Evolutionary conservation across 2,113 vertebrate species (phyloP).

Genomic region (Salvator merianae): DNA sequence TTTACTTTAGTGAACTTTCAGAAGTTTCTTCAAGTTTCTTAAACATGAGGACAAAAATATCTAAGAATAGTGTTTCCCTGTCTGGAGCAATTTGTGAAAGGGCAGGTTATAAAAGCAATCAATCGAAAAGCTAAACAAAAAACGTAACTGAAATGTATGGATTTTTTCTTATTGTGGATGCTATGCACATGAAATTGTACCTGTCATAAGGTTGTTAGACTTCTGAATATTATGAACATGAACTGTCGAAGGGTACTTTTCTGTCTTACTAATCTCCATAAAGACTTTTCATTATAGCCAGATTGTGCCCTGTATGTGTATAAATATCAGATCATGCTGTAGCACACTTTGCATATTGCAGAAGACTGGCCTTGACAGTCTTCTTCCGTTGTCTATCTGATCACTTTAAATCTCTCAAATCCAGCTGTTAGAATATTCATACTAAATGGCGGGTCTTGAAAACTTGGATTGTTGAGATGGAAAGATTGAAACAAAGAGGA

Average conservation of each 20-base stretch:
- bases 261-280: not conserved
- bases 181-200: not conserved
- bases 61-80: not conserved
- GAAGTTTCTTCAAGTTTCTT: not conserved
- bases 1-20: not conserved
- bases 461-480: too few species aligned
- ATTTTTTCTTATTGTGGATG: too few species aligned
- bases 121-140: too few species aligned
- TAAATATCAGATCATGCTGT: not conserved
- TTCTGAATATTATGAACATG: not conserved
- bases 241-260: not conserved
- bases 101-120: not conserved
- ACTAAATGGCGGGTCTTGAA: not conserved
- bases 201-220: not conserved
- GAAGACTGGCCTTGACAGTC: not conserved
- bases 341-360: not conserved
- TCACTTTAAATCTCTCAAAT: not conserved
- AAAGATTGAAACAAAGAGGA: too few species aligned
- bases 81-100: not conserved
- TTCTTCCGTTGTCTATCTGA: not conserved
- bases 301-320: not conserved
- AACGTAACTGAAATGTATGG: too few species aligned
- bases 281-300: not conserved
- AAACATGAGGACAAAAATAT: not conserved
- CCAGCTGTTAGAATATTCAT: not conserved